Evolutionary conservation across 1,140 invertebrate species (phyloP).

Genomic region (Atopsyche davidsoni): DNA sequence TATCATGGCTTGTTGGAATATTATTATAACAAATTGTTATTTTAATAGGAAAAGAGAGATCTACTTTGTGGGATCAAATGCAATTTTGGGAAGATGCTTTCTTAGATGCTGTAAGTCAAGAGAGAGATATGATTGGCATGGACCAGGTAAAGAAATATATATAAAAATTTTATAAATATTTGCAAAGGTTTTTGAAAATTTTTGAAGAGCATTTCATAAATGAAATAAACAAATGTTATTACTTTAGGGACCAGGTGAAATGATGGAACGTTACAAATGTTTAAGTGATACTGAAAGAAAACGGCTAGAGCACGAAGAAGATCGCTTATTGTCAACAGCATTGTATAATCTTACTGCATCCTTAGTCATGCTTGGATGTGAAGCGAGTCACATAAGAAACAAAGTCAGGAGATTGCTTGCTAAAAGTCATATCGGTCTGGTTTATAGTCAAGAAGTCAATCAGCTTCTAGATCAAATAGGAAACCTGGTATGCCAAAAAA

Average conservation of each 20-base stretch:
- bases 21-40: background rate
- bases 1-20: background rate
- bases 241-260: slow-evolving; percentile 80
- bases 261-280: slow-evolving; percentile 97
- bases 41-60: slow-evolving; percentile 53
- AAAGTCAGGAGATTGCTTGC: slow-evolving; percentile 92
- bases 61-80: slow-evolving; percentile 97
- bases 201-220: background rate
- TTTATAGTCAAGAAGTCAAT: slow-evolving; percentile 97
- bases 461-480: slow-evolving; percentile 91
- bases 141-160: slow-evolving; percentile 62
- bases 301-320: slow-evolving; percentile 96
- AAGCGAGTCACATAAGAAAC: slow-evolving; percentile 78
- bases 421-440: slow-evolving; percentile 96
- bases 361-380: slow-evolving; percentile 89
- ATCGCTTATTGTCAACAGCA: slow-evolving; percentile 89
- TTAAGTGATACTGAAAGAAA: slow-evolving; percentile 92
- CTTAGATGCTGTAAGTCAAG: slow-evolving; percentile 96
- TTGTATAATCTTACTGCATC: slow-evolving; percentile 96
- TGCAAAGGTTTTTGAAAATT: background rate
- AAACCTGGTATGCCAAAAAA: slow-evolving; percentile 69
- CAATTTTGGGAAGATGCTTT: slow-evolving; percentile 99
- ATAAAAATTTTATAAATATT: slow-evolving; percentile 9
- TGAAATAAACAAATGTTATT: slow-evolving; percentile 1
- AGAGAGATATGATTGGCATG: slow-evolving; percentile 98